These are phyloP conservation scores for Drosophila jambulina DNA, from an alignment of 1,140 invertebrate genomes.

Conservation along the genomic window DNA sequence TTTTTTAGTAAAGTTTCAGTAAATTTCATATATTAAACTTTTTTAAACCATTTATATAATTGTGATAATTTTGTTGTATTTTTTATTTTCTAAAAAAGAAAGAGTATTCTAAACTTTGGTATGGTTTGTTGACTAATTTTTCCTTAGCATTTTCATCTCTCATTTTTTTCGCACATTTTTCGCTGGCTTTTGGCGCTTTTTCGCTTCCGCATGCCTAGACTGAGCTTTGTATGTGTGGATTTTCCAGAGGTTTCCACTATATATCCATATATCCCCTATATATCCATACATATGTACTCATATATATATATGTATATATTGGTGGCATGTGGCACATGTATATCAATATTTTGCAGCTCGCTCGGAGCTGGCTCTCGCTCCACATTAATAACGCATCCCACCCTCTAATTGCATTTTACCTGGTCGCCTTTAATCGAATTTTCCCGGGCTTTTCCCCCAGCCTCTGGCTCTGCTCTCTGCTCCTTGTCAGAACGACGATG, in stretches of 20 bases:
- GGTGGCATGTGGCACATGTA: conserved; percentile 30
- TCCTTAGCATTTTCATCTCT: conserved; percentile 15
- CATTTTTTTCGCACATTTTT: conserved; percentile 67
- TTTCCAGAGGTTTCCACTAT: not conserved
- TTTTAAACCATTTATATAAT: too few species aligned
- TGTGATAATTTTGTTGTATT: not conserved
- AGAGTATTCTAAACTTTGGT: not conserved
- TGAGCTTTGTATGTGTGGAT: conserved; percentile 21
- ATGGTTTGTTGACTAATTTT: not conserved
- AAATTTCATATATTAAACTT: too few species aligned
- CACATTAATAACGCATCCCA: conserved; percentile 85
- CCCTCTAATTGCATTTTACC: conserved; percentile 83
- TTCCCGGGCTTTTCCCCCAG: conserved; percentile 23
- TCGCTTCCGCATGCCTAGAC: conserved; percentile 73
- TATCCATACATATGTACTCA: conserved; percentile 3
- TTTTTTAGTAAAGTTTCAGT: too few species aligned
- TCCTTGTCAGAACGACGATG: conserved; percentile 67
- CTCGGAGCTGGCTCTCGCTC: conserved; percentile 50
- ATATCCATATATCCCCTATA: conserved; percentile 8
- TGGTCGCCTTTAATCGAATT: conserved; percentile 72
- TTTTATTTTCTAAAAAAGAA: not conserved
- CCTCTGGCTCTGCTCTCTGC: not conserved
- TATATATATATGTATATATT: conserved; percentile 10
- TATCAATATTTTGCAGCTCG: conserved; percentile 61
- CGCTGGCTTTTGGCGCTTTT: conserved; percentile 73